Percentiles rank a stretch among this genome's conserved stretches.
Conservation (phyloP, 2,888 invertebrate genomes). For the Prionchulus punctatus region DNA sequence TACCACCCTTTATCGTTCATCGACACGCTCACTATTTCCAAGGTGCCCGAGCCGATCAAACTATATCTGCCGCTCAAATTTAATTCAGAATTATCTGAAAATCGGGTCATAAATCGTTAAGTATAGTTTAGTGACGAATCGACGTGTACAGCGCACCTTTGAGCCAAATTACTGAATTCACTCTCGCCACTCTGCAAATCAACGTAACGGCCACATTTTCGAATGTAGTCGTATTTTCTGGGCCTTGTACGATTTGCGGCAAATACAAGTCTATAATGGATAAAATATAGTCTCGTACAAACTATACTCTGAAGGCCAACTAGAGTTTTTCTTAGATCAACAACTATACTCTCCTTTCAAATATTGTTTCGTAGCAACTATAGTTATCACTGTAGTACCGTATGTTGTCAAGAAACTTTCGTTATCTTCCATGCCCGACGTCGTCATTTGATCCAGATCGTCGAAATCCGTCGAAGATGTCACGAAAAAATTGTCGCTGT, state of each 20-base stretch:
- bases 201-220: background rate
- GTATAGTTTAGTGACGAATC: background rate
- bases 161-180: background rate
- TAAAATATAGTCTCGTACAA: background rate
- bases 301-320: background rate
- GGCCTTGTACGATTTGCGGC: background rate
- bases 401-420: too few species aligned
- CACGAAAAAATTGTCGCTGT: background rate
- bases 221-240: background rate
- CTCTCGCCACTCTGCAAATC: background rate
- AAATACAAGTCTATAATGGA: background rate
- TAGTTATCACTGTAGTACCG: too few species aligned
- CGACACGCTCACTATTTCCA: background rate
- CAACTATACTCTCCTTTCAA: too few species aligned
- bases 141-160: background rate
- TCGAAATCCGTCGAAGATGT: too few species aligned
- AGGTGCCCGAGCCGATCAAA: background rate
- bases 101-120: background rate
- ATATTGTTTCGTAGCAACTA: too few species aligned
- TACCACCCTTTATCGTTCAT: background rate
- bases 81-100: background rate
- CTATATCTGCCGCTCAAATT: background rate
- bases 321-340: too few species aligned
- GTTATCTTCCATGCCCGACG: too few species aligned
- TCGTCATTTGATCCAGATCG: too few species aligned